Conservation (phyloP, 2,113 vertebrate species). For the Pelecanus crispus region DNA sequence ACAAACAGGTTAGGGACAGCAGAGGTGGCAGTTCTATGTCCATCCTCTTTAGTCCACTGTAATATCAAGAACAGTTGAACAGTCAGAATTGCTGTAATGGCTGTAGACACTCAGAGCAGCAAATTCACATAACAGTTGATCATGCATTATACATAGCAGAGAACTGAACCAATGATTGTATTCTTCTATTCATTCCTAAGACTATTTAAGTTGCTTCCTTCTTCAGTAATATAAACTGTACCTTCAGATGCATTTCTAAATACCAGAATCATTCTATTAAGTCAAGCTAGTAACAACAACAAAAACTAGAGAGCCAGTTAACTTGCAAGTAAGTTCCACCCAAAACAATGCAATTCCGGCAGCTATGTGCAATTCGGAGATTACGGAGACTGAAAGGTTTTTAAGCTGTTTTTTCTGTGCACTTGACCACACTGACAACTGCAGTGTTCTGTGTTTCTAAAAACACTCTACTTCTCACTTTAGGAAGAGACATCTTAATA, state of each 20-base stretch:
- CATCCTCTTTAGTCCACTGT: constrained; percentile 98
- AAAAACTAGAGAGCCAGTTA: background rate
- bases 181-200: background rate
- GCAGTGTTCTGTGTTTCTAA: background rate
- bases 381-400: background rate
- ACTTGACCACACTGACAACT: background rate
- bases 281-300: background rate
- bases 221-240: background rate
- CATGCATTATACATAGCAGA: constrained; percentile 85
- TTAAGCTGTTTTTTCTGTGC: background rate
- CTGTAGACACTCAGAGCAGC: background rate
- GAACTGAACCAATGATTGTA: constrained; percentile 86
- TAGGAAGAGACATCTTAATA: background rate
- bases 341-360: background rate
- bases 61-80: constrained; percentile 73
- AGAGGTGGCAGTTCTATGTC: constrained; percentile 86
- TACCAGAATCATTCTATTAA: background rate
- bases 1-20: constrained; percentile 95
- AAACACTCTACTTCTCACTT: background rate
- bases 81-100: constrained; percentile 50
- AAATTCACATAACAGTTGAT: constrained; percentile 58
- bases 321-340: background rate
- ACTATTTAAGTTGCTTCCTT: background rate
- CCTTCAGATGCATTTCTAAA: background rate
- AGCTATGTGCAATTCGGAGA: background rate